Evolutionary conservation across 1,140 invertebrate genomes (phyloP), one percentile per base, ranked within the genome.

Genomic region (Caenorhabditis briggsae): DNA sequence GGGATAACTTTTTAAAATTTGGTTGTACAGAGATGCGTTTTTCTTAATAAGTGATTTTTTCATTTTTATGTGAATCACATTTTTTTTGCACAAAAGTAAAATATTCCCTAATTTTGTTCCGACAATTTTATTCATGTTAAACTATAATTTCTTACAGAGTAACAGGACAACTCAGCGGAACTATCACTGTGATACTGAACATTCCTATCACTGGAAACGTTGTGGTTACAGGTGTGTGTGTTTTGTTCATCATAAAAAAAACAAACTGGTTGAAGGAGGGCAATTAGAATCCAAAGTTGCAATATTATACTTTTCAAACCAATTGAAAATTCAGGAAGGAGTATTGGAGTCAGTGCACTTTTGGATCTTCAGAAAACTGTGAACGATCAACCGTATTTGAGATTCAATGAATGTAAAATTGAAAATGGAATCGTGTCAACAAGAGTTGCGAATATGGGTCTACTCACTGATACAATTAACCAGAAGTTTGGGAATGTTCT

Each of bases 381-480:
- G 2, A 82, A 85, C 11, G 84, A 85, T 59, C 83, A 85, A 25
- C 86, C 88, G 25, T 88, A 87, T 53, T 25, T 88, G 78, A 55
- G 84, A 55, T 78, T 88, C 53, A 46, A 78, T 25, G 61, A 82
- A 12, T 88, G 88, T 82, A 55, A 23, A 55, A 88, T 88, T 3
- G 82, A 88, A 23, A 82, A 74, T 61, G 88, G 88, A 78, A 78
- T 82, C n/a, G 78, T 88, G 5, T 84, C 89, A 9, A 33, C 88
- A 25, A 33, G 86, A 64, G 86, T 88, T n/a, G 64, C 82, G 2
- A 87, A 88, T 25, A 88, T 88, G 88, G 88, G 88, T 20, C 41
- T 88, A 11, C 82, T 88, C 70, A 88, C 88, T 20, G 88, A 88
- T 61, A 88, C 88, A 25, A 87, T 88, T 12, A 88, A 88, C 53